A percentile compares a stretch with the other conserved stretches of the same genome.
These are phyloP conservation scores for Mormyrops attenuatus DNA, from an alignment of 2,797 vertebrate genomes.

Conservation along the genomic window DNA sequence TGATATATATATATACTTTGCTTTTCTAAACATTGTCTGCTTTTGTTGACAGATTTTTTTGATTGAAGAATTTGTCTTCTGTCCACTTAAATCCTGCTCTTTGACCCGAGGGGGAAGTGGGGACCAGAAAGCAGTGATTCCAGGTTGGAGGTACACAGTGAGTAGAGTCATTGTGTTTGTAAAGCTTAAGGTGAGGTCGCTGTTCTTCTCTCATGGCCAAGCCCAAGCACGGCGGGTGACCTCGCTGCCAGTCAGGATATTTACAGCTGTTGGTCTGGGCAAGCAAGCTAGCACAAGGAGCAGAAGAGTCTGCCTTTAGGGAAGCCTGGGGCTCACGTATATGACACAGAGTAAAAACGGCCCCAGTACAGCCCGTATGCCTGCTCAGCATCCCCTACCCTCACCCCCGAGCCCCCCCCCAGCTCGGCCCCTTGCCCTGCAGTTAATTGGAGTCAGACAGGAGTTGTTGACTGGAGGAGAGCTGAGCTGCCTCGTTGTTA, in stretches of 20 bases:
- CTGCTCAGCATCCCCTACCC: neutral
- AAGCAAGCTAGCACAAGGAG: neutral
- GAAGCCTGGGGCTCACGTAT: neutral
- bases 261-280: slow-evolving; percentile 59
- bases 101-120: neutral
- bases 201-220: neutral
- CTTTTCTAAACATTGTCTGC: neutral
- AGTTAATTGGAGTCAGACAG: slow-evolving; percentile 66
- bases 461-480: slow-evolving; percentile 53
- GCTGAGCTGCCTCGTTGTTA: slow-evolving; percentile 59
- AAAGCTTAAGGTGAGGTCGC: neutral
- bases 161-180: neutral
- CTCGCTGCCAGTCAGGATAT: slow-evolving; percentile 43
- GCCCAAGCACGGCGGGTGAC: neutral
- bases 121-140: neutral
- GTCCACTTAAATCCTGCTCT: neutral
- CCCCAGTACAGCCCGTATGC: neutral
- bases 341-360: neutral
- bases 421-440: slow-evolving; percentile 46
- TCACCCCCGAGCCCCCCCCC: slow-evolving; percentile 30
- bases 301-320: neutral
- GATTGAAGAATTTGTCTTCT: neutral
- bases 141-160: neutral
- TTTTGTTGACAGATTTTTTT: neutral
- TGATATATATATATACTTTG: neutral